Conservation (phyloP, 2,797 vertebrate species). For the Hippopotamyrus pictus region DNA sequence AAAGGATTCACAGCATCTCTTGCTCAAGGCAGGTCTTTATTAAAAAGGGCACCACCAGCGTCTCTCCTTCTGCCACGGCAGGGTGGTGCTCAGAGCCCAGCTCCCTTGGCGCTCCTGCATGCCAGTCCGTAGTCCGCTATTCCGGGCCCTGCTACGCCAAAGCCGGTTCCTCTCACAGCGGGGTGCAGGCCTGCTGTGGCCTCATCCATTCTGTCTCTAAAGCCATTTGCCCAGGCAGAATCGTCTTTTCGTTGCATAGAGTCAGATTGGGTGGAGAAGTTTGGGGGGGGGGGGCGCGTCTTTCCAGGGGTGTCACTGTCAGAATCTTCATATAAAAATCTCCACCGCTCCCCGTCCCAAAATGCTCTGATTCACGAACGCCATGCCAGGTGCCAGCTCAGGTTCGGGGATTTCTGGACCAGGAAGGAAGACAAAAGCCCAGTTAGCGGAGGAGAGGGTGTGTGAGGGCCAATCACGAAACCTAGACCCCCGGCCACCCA, state of each 20-base stretch:
- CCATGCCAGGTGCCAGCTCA: constrained; percentile 33
- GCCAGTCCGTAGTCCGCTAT: constrained; percentile 2
- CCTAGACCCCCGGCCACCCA: neutral
- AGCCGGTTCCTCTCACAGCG: neutral
- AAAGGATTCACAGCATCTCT: constrained; percentile 43
- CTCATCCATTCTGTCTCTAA: neutral
- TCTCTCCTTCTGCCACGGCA: constrained; percentile 32
- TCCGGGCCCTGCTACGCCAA: neutral
- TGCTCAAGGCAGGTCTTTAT: constrained; percentile 29
- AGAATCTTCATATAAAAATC: constrained; percentile 62
- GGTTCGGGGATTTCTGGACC: constrained; percentile 43
- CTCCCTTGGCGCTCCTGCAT: neutral
- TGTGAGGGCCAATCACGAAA: neutral
- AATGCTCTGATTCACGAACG: constrained; percentile 45
- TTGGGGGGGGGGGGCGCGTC: neutral
- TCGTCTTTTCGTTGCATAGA: neutral
- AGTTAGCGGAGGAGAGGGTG: neutral
- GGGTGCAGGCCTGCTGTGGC: constrained; percentile 12
- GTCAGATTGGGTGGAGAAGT: neutral
- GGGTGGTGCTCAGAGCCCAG: constrained; percentile 44
- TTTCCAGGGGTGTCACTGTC: neutral
- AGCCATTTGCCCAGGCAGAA: neutral
- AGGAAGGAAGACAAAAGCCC: neutral
- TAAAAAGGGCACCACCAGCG: constrained; percentile 39
- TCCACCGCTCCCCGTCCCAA: constrained; percentile 57